Base-by-base conservation (phyloP, 2,888 invertebrate species). In the Abscondita cerata region DNA sequence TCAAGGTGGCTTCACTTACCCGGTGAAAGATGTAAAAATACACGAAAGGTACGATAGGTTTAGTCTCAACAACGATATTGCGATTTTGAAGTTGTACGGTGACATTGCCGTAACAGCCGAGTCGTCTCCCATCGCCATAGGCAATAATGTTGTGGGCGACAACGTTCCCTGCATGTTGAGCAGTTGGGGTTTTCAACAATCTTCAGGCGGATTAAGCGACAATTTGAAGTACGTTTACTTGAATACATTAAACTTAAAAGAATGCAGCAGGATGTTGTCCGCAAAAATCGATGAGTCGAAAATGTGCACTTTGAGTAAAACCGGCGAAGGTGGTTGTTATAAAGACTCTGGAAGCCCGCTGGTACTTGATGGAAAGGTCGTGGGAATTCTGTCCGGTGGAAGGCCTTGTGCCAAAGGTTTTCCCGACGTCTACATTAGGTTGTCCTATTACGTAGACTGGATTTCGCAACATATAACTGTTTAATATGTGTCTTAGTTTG, bases 281-380 rank as follows among this genome's bases (percentile, higher is more conserved):
- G 11, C 5, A 1, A 11, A 36, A 15, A 36, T 52, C 6, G 11
- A 18, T 8, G 36, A 38, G 1, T 18, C 12, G 9, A 15, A 38
- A 6, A 8, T 52, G 1, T 52, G 51, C 12, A 36, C 51, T 34
- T 34, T 34, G 11, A 36, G 16, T 2, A 36, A 36, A 19, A 8
- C 1, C 1, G 38, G 38, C 12, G 36, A 52, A 13, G 51, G 36
- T 5, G 9, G 36, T 4, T 52, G 51, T 13, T 1, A 5, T 2
- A 16, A 18, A 4, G 51, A 52, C 36, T 34, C 51, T 4, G 51
- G 51, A 6, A 34, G 36, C 1, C 51, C 51, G 2, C 6, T 52
- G 34, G 19, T 52, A 3, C 36, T 1, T 1, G 36, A 36, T 5
- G 19, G 51, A 6, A 8, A 11, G 11, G n/a, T 52, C 9, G 36